These are phyloP conservation scores for Tachysurus vachellii DNA, from an alignment of 2,113 vertebrate species.

Conservation along the genomic window DNA sequence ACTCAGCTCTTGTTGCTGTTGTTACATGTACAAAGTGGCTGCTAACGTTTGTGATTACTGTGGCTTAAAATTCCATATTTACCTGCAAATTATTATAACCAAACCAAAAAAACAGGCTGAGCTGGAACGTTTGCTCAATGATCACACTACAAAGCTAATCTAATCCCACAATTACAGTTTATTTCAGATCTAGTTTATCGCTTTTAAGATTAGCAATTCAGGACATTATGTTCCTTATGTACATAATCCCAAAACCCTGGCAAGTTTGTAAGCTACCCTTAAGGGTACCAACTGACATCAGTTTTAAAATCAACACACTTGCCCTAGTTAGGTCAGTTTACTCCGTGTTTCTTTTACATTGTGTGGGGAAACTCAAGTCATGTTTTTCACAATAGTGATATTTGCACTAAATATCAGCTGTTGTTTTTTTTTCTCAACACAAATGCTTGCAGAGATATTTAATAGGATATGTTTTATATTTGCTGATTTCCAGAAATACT, in stretches of 20 bases:
- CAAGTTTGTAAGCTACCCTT: slow-evolving; percentile 16
- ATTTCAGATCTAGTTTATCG: neutral
- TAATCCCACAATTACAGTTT: neutral
- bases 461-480: slow-evolving; percentile 3
- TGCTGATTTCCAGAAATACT: slow-evolving; percentile 13
- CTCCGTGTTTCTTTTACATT: slow-evolving; percentile 35
- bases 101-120: neutral
- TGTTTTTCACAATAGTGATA: slow-evolving; percentile 41
- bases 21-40: neutral
- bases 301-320: slow-evolving; percentile 40
- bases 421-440: slow-evolving; percentile 20
- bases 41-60: neutral
- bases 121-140: neutral
- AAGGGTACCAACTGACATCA: slow-evolving; percentile 42
- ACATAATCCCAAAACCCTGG: neutral
- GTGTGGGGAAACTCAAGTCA: slow-evolving; percentile 44
- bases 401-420: slow-evolving; percentile 27
- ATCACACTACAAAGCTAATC: neutral
- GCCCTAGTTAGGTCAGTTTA: slow-evolving; percentile 55
- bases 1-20: neutral
- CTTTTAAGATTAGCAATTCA: neutral
- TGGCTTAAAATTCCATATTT: slow-evolving; percentile 1
- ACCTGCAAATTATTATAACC: neutral
- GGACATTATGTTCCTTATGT: neutral
- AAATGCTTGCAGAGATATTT: slow-evolving; percentile 29